Conservation (phyloP, 2,113 vertebrate genomes). For the Callaeas wilsoni region DNA sequence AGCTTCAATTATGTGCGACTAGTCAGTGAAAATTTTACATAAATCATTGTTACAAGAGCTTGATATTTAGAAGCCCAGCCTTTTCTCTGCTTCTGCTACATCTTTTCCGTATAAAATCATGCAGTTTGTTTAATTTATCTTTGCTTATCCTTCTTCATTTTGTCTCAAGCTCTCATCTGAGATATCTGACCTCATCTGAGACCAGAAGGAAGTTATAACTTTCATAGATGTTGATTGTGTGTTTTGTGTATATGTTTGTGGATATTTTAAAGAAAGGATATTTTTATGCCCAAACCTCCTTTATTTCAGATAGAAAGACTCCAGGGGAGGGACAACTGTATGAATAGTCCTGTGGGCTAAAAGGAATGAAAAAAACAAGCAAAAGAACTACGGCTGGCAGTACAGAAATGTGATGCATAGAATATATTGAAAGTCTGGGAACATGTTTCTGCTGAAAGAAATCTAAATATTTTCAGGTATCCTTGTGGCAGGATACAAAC, state of each 20-base stretch:
- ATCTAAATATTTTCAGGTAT: not conserved
- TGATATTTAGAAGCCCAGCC: not conserved
- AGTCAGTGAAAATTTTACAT: not conserved
- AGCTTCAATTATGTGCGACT: not conserved
- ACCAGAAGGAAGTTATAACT: not conserved
- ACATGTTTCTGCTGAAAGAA: not conserved
- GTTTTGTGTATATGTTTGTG: not conserved
- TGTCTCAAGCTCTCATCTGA: not conserved
- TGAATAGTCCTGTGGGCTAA: not conserved
- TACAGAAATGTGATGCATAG: not conserved
- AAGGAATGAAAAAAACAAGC: not conserved
- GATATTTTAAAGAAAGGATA: accelerated
- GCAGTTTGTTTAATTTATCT: not conserved
- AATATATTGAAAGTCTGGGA: not conserved
- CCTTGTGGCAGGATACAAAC: not conserved
- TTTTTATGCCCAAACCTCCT: not conserved
- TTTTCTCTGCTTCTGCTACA: not conserved
- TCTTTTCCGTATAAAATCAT: not conserved
- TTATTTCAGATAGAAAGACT: not conserved
- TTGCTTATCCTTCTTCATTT: not conserved
- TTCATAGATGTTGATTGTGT: not conserved
- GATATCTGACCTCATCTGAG: not conserved
- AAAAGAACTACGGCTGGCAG: accelerated
- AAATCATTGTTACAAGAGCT: not conserved
- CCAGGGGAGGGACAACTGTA: not conserved